Conservation (phyloP, 2,888 invertebrate species). For the Tanytarsus gracilentus region DNA sequence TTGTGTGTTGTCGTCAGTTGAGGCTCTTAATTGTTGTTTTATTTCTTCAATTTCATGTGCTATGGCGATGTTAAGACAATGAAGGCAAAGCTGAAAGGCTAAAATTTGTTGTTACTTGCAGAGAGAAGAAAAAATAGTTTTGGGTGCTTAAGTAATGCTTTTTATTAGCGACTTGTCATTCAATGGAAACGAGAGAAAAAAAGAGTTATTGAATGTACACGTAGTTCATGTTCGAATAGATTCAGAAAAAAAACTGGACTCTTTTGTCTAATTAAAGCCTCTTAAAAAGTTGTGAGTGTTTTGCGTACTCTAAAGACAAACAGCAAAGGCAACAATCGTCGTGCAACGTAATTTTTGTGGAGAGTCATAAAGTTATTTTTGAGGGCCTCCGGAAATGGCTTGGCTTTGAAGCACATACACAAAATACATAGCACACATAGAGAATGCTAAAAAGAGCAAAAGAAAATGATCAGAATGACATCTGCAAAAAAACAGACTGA, state of each 20-base stretch:
- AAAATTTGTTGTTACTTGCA: not conserved
- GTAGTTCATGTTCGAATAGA: not conserved
- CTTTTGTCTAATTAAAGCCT: conserved; percentile 10
- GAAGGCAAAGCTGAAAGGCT: not conserved
- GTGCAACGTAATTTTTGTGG: not conserved
- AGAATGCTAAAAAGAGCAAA: no score
- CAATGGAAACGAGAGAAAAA: not conserved
- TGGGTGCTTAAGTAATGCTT: conserved; percentile 2
- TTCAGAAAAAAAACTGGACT: conserved; percentile 1
- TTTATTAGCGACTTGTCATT: conserved; percentile 9
- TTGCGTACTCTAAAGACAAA: not conserved
- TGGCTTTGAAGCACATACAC: not conserved
- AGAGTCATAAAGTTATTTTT: conserved; percentile 11
- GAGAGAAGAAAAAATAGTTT: conserved; percentile 1
- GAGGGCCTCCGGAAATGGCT: conserved; percentile 18
- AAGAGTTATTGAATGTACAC: not conserved
- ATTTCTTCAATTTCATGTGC: not conserved
- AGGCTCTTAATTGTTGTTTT: not conserved
- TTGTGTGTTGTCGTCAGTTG: no score
- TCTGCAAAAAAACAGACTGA: conserved; percentile 6
- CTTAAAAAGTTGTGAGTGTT: conserved; percentile 5
- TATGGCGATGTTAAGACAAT: no score
- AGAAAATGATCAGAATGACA: conserved; percentile 22
- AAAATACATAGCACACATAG: not conserved
- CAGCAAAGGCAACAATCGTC: not conserved